Evolutionary conservation across 23 tunicate genomes (phyloP), one percentile per base, ranked within the genome.

Genomic region (Trididemnum nubilum): DNA sequence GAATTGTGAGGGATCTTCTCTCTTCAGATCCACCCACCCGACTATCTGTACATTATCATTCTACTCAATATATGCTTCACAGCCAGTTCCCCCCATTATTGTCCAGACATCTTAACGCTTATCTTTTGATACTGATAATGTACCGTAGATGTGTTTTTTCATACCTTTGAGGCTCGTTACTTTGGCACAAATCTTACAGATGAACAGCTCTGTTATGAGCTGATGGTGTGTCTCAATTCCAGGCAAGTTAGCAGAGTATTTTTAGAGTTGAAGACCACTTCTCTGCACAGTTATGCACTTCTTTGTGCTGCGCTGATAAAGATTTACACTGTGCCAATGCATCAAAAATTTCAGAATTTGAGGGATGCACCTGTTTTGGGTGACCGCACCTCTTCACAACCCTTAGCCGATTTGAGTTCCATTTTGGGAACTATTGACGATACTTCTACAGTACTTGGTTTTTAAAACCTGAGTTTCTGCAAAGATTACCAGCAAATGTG

Each of bases 91-190:
- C 5, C 38, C 74, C 15, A 67, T 67, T 33, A 67, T 67, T 67
- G 38, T 67, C 2, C 38, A 67, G 7, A 32, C 37, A 7, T 12
- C 38, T 4, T 38, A 37, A 15, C 37, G 33, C 3, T 38, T 67
- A 3, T 30, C 12, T 4, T 67, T 67, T 67, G 38, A 67, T 67
- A 21, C 38, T 9, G 38, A 67, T 4, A 67, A 67, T 67, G 74
- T n/a, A n/a, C n/a, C n/a, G n/a, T 67, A 3, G 74, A 67, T 5
- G n/a, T 67, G n/a, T 67, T 67, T 67, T 67, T 67, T 67, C 38
- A 33, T 33, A 67, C 74, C 12, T 67, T 67, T 67, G 38, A 67
- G 3, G 74, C 74, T 24, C 38, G 33, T 33, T 67, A 67, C 74
- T 67, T 67, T 24, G 25, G 25, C 22, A 31, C 12, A 67, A 32